Evolutionary conservation across 2,797 vertebrate species (phyloP).

Genomic region (Alosa sapidissima): DNA sequence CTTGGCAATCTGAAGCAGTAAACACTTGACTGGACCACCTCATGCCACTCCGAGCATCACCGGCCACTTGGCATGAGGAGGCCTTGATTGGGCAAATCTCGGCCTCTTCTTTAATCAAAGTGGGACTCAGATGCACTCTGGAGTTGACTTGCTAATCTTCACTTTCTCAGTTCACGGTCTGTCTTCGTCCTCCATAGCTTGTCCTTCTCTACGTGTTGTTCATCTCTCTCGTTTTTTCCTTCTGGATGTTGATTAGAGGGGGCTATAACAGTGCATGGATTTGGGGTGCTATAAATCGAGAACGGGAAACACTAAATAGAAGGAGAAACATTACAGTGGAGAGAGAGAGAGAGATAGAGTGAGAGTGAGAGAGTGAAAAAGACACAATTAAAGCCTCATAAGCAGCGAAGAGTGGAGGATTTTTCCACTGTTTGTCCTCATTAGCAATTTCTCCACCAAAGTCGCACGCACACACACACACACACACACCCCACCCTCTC

Average conservation of each 20-base stretch:
- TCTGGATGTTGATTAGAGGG: slow-evolving; percentile 47
- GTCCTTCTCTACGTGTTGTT: slow-evolving; percentile 36
- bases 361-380: slow-evolving; percentile 27
- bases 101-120: slow-evolving; percentile 78
- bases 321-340: slow-evolving; percentile 20
- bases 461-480: not conserved
- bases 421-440: slow-evolving; percentile 58
- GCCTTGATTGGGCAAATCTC: slow-evolving; percentile 72
- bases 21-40: slow-evolving; percentile 53
- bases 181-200: slow-evolving; percentile 41
- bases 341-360: slow-evolving; percentile 38
- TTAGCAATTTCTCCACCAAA: slow-evolving; percentile 55
- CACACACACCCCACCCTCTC: not conserved
- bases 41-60: slow-evolving; percentile 57
- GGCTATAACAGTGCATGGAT: slow-evolving; percentile 37
- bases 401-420: slow-evolving; percentile 49
- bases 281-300: slow-evolving; percentile 34
- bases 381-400: slow-evolving; percentile 60
- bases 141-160: slow-evolving; percentile 69
- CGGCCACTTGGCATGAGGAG: slow-evolving; percentile 58
- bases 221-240: slow-evolving; percentile 31
- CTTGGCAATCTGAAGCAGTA: slow-evolving; percentile 37
- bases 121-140: slow-evolving; percentile 69
- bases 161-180: slow-evolving; percentile 55
- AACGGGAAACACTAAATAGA: slow-evolving; percentile 36